A percentile compares a stretch with the other conserved stretches of the same genome.
Conservation (phyloP, 2,797 vertebrate genomes). For the Epinephelus malabaricus region DNA sequence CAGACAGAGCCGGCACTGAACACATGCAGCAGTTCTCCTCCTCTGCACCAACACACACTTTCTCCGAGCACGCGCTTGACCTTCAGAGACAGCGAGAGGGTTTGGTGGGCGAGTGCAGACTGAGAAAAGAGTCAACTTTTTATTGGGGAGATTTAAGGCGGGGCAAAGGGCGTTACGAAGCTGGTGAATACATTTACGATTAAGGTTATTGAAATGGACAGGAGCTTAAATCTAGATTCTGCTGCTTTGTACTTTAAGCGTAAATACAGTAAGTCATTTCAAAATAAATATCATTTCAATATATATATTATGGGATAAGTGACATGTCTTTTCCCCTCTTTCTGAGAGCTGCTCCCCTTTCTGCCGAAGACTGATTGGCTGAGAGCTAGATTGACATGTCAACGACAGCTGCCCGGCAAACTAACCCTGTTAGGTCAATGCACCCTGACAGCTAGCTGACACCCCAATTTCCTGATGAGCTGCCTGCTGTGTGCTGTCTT, state of each 20-base stretch:
- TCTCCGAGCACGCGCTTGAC: conserved; percentile 44
- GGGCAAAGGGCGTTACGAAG: background rate
- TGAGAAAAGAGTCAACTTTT: conserved; percentile 36
- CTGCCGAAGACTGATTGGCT: conserved; percentile 76
- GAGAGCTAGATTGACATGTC: conserved; percentile 72
- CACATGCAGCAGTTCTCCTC: conserved; percentile 66
- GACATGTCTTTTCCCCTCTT: conserved; percentile 33
- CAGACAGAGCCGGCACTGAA: conserved; percentile 59
- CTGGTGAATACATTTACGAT: background rate
- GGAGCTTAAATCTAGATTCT: background rate
- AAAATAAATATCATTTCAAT: background rate
- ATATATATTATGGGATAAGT: conserved; percentile 24
- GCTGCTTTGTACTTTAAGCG: conserved; percentile 13
- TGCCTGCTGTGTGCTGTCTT: conserved; percentile 60
- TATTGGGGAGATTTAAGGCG: conserved; percentile 1
- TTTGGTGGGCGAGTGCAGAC: background rate
- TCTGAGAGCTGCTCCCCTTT: conserved; percentile 42
- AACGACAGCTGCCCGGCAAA: conserved; percentile 76
- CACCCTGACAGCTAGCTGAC: conserved; percentile 83
- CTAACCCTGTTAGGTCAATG: conserved; percentile 77
- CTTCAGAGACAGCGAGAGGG: conserved; percentile 49
- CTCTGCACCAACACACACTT: conserved; percentile 49
- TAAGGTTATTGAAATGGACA: background rate
- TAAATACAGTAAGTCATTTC: conserved; percentile 1
- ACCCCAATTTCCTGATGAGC: conserved; percentile 81